These are phyloP conservation scores for Trachops cirrhosus DNA, from an alignment of 2,797 vertebrate species.

Conservation along the genomic window DNA sequence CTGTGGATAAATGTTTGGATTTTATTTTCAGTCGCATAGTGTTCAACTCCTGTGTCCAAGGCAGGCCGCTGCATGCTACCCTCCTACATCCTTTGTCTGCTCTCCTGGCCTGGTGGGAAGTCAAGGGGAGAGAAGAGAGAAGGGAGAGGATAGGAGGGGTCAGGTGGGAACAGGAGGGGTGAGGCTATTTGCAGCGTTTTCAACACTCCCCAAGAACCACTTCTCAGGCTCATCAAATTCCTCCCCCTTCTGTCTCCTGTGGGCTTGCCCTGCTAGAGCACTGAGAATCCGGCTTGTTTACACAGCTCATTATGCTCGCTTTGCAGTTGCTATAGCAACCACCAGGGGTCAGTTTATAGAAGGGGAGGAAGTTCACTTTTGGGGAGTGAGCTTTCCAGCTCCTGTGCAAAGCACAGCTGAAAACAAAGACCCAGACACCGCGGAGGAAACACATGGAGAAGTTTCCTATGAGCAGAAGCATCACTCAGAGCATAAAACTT, in stretches of 20 bases:
- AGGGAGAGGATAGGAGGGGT: neutral
- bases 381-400: conserved; percentile 77
- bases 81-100: conserved; percentile 57
- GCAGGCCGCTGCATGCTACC: conserved; percentile 66
- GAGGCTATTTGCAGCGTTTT: conserved; percentile 42
- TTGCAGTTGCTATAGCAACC: conserved; percentile 81
- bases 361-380: conserved; percentile 81
- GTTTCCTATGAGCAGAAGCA: conserved; percentile 72
- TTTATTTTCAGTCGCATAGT: conserved; percentile 58
- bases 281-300: conserved; percentile 75
- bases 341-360: conserved; percentile 82
- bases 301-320: conserved; percentile 47
- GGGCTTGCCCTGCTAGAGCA: neutral
- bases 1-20: conserved; percentile 72
- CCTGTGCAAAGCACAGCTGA: conserved; percentile 70
- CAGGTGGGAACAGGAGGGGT: neutral
- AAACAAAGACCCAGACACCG: conserved; percentile 76
- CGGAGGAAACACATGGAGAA: conserved; percentile 80
- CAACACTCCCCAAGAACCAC: conserved; percentile 30
- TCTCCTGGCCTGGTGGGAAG: neutral
- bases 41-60: conserved; percentile 13
- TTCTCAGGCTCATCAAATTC: conserved; percentile 41
- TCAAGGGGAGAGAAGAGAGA: neutral
- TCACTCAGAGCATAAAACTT: conserved; percentile 33
- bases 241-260: neutral